Evolutionary conservation across 2,797 vertebrate genomes (phyloP).

Genomic region (Huso huso): DNA sequence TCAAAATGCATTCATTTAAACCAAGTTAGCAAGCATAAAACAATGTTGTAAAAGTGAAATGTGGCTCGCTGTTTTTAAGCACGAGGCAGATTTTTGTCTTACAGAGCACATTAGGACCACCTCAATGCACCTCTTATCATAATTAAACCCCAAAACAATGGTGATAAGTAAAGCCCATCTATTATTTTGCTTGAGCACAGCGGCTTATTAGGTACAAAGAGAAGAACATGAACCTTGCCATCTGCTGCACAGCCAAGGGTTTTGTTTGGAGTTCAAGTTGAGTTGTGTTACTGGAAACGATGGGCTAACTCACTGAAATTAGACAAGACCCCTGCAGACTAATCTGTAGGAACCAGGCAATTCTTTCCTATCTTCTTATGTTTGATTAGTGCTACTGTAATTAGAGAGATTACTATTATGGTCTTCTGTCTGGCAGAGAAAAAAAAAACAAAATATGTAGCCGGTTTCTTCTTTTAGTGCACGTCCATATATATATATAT

Average conservation of each 20-base stretch:
- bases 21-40: no score
- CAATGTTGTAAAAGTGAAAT: no score
- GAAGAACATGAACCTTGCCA: slow-evolving; percentile 62
- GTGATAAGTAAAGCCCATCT: neutral
- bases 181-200: slow-evolving; percentile 40
- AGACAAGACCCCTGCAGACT: slow-evolving; percentile 58
- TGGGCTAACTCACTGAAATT: slow-evolving; percentile 54
- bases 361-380: slow-evolving; percentile 56
- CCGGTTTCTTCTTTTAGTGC: neutral
- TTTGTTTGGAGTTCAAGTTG: slow-evolving; percentile 34
- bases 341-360: slow-evolving; percentile 54
- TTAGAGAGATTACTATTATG: slow-evolving; percentile 58
- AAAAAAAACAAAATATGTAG: slow-evolving; percentile 30
- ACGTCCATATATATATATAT: slow-evolving; percentile 18
- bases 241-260: slow-evolving; percentile 70
- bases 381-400: slow-evolving; percentile 71
- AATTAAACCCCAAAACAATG: neutral
- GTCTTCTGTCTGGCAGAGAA: slow-evolving; percentile 40
- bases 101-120: neutral
- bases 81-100: no score
- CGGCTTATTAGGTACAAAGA: slow-evolving; percentile 32
- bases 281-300: slow-evolving; percentile 37
- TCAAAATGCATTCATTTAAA: no score
- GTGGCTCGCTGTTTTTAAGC: no score
- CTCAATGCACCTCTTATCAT: neutral